Conservation (phyloP, 2,797 vertebrate species). For the Danionella dracula region DNA sequence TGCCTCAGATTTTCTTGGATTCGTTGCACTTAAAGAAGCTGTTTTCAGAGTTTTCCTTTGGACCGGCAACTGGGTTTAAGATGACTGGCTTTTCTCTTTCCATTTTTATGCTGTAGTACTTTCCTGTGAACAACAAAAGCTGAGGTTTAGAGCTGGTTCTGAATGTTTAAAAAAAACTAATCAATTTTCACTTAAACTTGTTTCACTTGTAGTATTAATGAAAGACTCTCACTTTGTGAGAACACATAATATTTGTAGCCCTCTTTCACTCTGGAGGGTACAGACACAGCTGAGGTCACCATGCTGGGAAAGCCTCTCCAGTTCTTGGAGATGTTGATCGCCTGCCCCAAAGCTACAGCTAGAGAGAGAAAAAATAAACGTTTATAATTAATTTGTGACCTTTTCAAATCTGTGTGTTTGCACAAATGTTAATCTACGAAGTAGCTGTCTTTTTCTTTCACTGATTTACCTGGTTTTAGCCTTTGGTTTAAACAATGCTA, state of each 20-base stretch:
- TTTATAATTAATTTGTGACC: too few species aligned
- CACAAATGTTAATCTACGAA: constrained; percentile 26
- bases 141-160: background rate
- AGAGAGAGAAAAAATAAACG: constrained; percentile 29
- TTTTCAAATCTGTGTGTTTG: background rate
- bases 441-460: constrained; percentile 1
- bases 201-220: background rate
- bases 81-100: constrained; percentile 67
- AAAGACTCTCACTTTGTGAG: constrained; percentile 76
- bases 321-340: constrained; percentile 56
- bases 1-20: constrained; percentile 31
- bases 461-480: too few species aligned
- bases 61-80: constrained; percentile 43
- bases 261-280: constrained; percentile 73
- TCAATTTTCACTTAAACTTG: too few species aligned
- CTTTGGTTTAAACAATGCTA: too few species aligned
- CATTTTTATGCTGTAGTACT: constrained; percentile 80
- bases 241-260: constrained; percentile 86
- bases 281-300: constrained; percentile 77
- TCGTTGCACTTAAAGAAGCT: constrained; percentile 82
- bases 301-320: constrained; percentile 67
- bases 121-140: constrained; percentile 61
- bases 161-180: too few species aligned
- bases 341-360: constrained; percentile 63
- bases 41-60: constrained; percentile 69